phyloP scores from a whole-genome alignment of 2,888 invertebrate species.

The Drosophila rubida region DNA sequence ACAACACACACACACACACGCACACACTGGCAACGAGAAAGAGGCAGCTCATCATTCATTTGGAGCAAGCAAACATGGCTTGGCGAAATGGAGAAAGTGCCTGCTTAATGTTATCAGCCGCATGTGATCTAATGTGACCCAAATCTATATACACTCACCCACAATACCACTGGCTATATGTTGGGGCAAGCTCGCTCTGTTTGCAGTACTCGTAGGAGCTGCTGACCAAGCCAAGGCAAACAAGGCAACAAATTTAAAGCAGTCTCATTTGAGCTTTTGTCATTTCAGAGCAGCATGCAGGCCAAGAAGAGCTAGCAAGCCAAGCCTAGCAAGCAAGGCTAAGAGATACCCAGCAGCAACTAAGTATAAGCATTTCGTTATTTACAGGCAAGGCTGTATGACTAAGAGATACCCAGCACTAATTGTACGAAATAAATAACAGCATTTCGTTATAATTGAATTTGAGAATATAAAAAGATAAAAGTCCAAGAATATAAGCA shows the following conservation, averaged over 20 bases:
- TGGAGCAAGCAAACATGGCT: background rate
- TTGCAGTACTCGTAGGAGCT: constrained; percentile 13
- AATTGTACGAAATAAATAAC: background rate
- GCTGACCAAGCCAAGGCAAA: constrained; percentile 57
- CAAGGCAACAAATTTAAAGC: constrained; percentile 63
- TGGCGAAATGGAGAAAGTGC: constrained; percentile 60
- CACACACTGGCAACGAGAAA: background rate
- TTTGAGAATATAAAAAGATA: too few relatives aligned
- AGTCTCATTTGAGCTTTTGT: constrained; percentile 39
- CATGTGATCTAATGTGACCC: constrained; percentile 71
- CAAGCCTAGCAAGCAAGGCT: too few relatives aligned
- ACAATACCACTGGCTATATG: background rate
- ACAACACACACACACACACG: constrained; percentile 34
- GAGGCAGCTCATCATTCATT: constrained; percentile 1
- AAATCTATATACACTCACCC: constrained; percentile 41
- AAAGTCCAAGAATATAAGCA: too few relatives aligned
- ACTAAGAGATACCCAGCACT: background rate
- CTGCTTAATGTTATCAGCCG: constrained; percentile 69
- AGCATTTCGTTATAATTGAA: too few relatives aligned
- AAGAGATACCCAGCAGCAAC: constrained; percentile 1
- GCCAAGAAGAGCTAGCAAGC: too few relatives aligned
- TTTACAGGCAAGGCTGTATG: too few relatives aligned
- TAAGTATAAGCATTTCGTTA: too few relatives aligned
- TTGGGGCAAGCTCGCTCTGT: background rate
- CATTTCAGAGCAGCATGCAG: constrained; percentile 35